A percentile compares a stretch with the other conserved stretches of the same genome.
Conservation (phyloP, 1,140 invertebrate genomes). For the Cephus cinctus region DNA sequence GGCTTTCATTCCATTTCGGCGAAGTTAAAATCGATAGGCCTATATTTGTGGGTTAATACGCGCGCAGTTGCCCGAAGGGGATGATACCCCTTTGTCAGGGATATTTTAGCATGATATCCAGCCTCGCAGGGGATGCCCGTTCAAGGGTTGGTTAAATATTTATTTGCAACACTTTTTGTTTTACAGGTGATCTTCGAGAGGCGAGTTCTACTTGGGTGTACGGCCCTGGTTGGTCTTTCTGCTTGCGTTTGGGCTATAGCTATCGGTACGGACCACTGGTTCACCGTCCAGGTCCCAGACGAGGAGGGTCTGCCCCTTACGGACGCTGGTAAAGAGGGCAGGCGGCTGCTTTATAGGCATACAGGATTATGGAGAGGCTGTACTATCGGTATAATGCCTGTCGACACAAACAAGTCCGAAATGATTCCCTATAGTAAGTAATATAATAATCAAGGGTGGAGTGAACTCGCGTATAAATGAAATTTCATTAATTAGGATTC, state of each 20-base stretch:
- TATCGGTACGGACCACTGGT: constrained; percentile 75
- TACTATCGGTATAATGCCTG: constrained; percentile 37
- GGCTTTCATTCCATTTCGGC: constrained; percentile 1
- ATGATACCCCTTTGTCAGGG: not conserved
- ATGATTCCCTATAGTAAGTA: not conserved
- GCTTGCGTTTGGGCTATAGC: constrained; percentile 72
- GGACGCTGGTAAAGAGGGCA: constrained; percentile 25
- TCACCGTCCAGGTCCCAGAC: constrained; percentile 59
- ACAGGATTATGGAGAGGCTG: constrained; percentile 73
- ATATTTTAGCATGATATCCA: no score
- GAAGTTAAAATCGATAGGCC: no score
- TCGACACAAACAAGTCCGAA: constrained; percentile 11
- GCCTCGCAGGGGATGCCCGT: no score
- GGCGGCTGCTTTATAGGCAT: constrained; percentile 59
- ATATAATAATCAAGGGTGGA: no score
- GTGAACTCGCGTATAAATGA: no score
- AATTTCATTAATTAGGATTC: no score
- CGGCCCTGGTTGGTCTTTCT: constrained; percentile 65
- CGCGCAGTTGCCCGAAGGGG: no score
- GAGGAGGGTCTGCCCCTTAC: constrained; percentile 29
- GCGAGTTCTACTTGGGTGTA: constrained; percentile 68
- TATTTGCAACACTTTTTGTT: constrained; percentile 7
- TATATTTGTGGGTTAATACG: no score
- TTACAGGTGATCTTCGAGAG: constrained; percentile 67
- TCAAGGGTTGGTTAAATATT: constrained; percentile 2